Base-by-base conservation (phyloP, 2,888 invertebrate species). In the Tipula confusa region DNA sequence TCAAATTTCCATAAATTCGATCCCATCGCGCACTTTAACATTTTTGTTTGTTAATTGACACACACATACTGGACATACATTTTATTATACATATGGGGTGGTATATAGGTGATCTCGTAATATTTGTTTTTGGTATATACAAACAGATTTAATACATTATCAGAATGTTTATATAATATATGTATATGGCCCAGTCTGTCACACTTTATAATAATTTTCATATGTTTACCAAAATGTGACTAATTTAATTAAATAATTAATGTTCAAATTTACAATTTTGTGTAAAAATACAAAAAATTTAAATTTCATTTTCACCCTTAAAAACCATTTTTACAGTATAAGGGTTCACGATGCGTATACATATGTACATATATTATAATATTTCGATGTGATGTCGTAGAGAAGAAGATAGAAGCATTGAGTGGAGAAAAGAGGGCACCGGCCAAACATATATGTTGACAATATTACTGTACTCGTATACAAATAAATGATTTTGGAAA, bases 181-280 rank as follows among this genome's bases (percentile, higher is more conserved):
- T 11, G 11, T 33, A 33, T 33, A 33, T 33, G 33, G 33, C 33
- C 33, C 33, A 33, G 33, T 38, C 38, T 38, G 38, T 9, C 38
- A n/a, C n/a, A n/a, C n/a, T n/a, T n/a, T n/a, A n/a, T 13, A 38
- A 38, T 13, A 38, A 13, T 31, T 13, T 38, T 38, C 11, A 38
- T 64, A 64, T 64, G 64, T 64, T 64, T 64, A 64, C 64, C 64
- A 64, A 64, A 64, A 64, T 64, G 64, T 64, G 64, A 64, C 64
- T 64, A 64, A 64, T 64, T 64, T 64, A 24, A 64, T 64, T 64
- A 64, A 64, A 64, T 64, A 64, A 64, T 64, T 64, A 64, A 64
- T 64, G 64, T 64, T 24, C 64, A 64, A 64, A 64, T 64, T 64
- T 43, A 36, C 5, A 36, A 36, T 36, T 3, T 3, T 36, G 5